Base-by-base conservation (phyloP, 2,888 invertebrate genomes). In the Euproctis similis region DNA sequence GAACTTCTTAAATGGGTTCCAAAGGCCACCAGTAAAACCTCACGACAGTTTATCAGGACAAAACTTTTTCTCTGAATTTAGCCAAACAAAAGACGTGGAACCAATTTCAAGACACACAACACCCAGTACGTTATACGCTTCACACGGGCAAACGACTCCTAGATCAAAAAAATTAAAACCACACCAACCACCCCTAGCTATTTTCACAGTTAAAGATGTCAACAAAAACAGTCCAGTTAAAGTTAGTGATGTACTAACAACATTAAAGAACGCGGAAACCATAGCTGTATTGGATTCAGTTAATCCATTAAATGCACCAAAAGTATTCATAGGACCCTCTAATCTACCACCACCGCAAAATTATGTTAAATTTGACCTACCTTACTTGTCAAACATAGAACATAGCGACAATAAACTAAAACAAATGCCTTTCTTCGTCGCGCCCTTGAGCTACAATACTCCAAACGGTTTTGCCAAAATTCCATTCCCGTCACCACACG, bases 401-500 rank as follows among this genome's bases (percentile, higher is more conserved):
- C 84, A 91, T 31, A 87, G 88, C 6, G 91, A 92, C 50, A 86
- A 89, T 31, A 92, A 92, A 67, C 85, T 93, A 1, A 89, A 89
- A 29, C 90, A 92, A 42, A 65, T 93, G 1, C 92, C 94, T 0
- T 94, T 94, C 70, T 95, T 94, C 51, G 94, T 95, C 4, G 94
- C 94, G 1, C 94, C 94, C 0, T 68, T 94, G 12, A 94, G 92
- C 54, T 95, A 94, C 54, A 90, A 91, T 45, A 90, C 94, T n/a
- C 94, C 94, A 0, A 85, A 88, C 25, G 94, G 94, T 2, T 94
- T 93, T 58, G 91, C 92, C 0, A 95, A 94, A 72, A 94, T 95
- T 39, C 90, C 93, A 0, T 88, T 95, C 60, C 94, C 94, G 0
- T 90, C 93, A 8, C 94, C 94, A 0, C 94, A 95, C 52, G 93